Conservation (phyloP, 2,797 vertebrate species). For the Lagorchestes hirsutus region DNA sequence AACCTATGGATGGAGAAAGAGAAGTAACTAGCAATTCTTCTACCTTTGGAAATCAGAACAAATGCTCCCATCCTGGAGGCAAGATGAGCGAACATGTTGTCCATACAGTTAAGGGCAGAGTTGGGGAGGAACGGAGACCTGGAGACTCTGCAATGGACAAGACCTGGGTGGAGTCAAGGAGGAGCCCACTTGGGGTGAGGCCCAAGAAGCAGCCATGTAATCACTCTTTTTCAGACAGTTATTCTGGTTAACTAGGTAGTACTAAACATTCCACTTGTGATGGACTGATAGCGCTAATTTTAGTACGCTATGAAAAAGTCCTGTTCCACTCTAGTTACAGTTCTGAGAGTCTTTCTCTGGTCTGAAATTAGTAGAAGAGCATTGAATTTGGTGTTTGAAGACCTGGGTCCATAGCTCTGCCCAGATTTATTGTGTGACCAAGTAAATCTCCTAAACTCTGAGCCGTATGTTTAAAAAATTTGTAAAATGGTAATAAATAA, state of each 20-base stretch:
- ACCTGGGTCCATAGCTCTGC: not conserved
- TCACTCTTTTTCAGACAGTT: not conserved
- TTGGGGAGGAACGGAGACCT: not conserved
- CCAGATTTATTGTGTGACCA: not conserved
- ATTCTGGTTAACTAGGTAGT: not conserved
- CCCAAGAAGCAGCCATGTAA: not conserved
- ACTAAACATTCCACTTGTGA: not conserved
- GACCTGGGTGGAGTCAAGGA: not conserved
- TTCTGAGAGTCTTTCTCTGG: not conserved
- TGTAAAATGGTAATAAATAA: not conserved
- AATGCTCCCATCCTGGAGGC: not conserved
- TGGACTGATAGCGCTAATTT: not conserved
- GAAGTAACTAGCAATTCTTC: not conserved
- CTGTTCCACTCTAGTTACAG: not conserved
- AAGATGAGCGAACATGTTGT: not conserved
- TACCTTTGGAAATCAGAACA: not conserved
- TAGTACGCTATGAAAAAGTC: not conserved
- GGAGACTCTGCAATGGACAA: not conserved
- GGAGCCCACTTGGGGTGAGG: not conserved
- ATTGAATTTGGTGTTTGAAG: not conserved
- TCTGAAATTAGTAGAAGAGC: not conserved
- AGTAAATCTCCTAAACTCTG: not conserved
- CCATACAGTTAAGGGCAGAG: not conserved
- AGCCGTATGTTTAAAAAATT: not conserved
- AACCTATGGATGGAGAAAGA: not conserved